Base-by-base conservation (phyloP, 1,140 invertebrate species). In the Pseudomyrmex cubaensis region DNA sequence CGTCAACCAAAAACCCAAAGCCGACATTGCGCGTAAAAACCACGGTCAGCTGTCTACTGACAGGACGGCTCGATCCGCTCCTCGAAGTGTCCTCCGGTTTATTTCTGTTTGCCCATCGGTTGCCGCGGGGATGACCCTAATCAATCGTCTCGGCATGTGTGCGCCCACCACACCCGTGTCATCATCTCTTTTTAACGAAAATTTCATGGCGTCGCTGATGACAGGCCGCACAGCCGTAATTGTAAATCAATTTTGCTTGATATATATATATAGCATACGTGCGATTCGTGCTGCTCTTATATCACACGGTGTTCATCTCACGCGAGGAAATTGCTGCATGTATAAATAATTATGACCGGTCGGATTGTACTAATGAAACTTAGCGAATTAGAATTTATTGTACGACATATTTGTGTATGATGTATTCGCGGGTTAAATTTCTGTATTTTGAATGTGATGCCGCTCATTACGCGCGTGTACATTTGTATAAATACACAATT, bases 101-200 rank as follows among this genome's bases (percentile, higher is more conserved):
- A 90, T 91, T 91, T 85, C 86, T 94, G 94, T 94, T 94, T 94
- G 93, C 62, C 87, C 89, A 90, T 89, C 77, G 87, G 94, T 94
- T 93, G 93, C 93, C 92, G 89, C 91, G 93, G 94, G 89, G 93
- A 94, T 90, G 93, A 92, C 90, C 76, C 91, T 91, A 92, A 93
- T 94, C 93, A 90, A 92, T 92, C 80, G 63, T 83, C 44, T 20
- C 48, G 54, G n/a, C 74, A 12, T 13, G 25, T 76, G 25, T 54
- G 56, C 13, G 52, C n/a, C 20, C 12, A n/a, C 12, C 20, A n/a
- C 52, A n/a, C 44, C 52, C 35, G 35, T 72, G 66, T 80, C 44
- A 61, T 72, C 66, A 35, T 72, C 44, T 48, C 17, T 7, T n/a
- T 70, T 54, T 35, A 12, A 46, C 15, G 2, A 70, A 48, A 69